Percentiles rank a stretch among this genome's conserved stretches.
Conservation (phyloP, 2,113 vertebrate species). For the Procapra przewalskii region DNA sequence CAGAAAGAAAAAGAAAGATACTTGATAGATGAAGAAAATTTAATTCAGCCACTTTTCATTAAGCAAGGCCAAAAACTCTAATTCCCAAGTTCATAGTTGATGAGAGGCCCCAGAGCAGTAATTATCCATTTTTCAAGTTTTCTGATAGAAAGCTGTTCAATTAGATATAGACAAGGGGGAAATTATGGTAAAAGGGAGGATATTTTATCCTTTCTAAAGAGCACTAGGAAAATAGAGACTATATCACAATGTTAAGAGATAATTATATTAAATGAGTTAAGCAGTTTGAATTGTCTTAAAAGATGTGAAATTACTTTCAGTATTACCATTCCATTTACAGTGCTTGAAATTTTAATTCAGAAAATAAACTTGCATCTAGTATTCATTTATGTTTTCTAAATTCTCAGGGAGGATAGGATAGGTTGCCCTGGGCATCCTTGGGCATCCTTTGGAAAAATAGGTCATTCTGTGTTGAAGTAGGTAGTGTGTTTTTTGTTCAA, state of each 20-base stretch:
- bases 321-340: constrained; percentile 31
- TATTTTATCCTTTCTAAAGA: constrained; percentile 62
- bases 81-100: constrained; percentile 65
- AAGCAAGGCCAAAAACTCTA: constrained; percentile 65
- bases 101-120: constrained; percentile 64
- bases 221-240: constrained; percentile 27
- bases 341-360: constrained; percentile 60
- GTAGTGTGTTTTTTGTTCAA: neutral
- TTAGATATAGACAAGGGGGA: constrained; percentile 52
- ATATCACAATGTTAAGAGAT: constrained; percentile 40
- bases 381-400: constrained; percentile 26
- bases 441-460: neutral
- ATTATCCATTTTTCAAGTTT: constrained; percentile 69
- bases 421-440: neutral
- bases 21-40: constrained; percentile 67
- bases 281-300: constrained; percentile 54
- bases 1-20: constrained; percentile 43
- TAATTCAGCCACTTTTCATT: constrained; percentile 73
- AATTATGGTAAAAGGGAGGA: constrained; percentile 49
- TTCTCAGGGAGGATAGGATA: neutral
- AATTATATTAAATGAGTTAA: constrained; percentile 59
- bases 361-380: constrained; percentile 46
- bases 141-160: constrained; percentile 63
- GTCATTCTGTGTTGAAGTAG: neutral
- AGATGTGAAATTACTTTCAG: constrained; percentile 62